These are phyloP conservation scores for Caradrina kadenii DNA, from an alignment of 2,888 invertebrate species.

Conservation along the genomic window DNA sequence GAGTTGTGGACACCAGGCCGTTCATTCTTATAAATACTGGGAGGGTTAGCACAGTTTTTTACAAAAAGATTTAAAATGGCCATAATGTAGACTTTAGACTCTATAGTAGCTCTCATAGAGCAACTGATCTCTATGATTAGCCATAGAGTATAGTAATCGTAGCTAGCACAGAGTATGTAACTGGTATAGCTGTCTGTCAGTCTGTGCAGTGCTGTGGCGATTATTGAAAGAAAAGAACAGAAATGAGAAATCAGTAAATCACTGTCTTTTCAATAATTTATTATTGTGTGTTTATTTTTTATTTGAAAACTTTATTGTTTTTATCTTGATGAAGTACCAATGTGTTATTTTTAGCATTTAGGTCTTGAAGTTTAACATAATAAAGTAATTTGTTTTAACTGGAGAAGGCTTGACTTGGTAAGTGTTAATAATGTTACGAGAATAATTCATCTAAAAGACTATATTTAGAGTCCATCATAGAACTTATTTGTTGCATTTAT, in stretches of 20 bases:
- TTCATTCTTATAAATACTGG: too few species aligned
- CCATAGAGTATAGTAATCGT: too few species aligned
- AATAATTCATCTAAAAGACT: neutral
- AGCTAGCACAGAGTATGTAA: too few species aligned
- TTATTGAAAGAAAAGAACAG: neutral
- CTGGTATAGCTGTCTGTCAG: too few species aligned
- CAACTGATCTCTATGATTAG: too few species aligned
- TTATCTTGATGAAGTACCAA: neutral
- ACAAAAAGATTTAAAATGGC: too few species aligned
- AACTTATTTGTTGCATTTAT: neutral
- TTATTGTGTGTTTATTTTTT: slow-evolving; percentile 4
- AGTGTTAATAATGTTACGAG: neutral
- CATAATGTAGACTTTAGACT: too few species aligned
- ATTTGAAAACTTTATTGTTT: neutral
- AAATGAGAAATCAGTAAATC: too few species aligned
- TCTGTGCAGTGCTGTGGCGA: neutral
- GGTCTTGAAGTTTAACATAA: neutral
- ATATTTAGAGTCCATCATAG: neutral
- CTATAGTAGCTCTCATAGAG: too few species aligned
- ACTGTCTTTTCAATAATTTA: neutral
- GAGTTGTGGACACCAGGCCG: too few species aligned
- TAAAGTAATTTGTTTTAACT: neutral
- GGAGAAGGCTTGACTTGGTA: slow-evolving; percentile 11
- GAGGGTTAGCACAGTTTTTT: too few species aligned
- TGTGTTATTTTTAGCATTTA: slow-evolving; percentile 8